Base-by-base conservation (phyloP, 2,113 vertebrate genomes). In the Phalacrocorax carbo region DNA sequence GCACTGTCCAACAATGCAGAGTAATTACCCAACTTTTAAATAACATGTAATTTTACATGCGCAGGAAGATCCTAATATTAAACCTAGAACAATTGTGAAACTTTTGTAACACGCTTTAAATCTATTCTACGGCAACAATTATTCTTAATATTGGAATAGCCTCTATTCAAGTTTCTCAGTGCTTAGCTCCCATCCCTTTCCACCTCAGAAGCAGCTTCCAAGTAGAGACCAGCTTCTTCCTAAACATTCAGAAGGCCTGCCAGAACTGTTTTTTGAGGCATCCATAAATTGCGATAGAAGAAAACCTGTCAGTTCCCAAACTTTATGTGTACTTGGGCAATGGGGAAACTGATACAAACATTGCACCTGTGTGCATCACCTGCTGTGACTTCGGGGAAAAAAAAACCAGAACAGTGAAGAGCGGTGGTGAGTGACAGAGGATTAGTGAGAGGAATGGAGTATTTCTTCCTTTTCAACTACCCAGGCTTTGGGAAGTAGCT, bases 151-250 rank as follows among this genome's bases (percentile, higher is more conserved):
- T 12, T 44, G 11, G 32, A 72, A 58, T 7, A 57, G 36, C 22
- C 14, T 65, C 32, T 44, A 17, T 34, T 55, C 2, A 4, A 82
- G 49, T 48, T 49, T 61, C 49, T 15, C 30, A 23, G 17, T 36
- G 27, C 30, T 89, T 48, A 29, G 40, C 11, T 88, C 27, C 36
- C 18, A 10, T 23, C 13, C 30, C 27, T 51, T 65, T 86, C 27
- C 0, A 1, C 34, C 23, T 40, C 1, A 0, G 19, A 5, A 14
- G 23, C 3, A 10, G 38, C 46, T 82, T 64, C 52, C 68, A 71
- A 92, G 27, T 8, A 65, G 11, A 54, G 19, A 46, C 1, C 40
- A 66, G 9, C 22, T 49, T 62, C 20, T 34, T 77, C 49, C 40
- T 25, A 48, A 70, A 34, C 13, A 68, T 15, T 70, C 13, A 1